Conservation (phyloP, 2,113 vertebrate species). For the Vidua chalybeata region DNA sequence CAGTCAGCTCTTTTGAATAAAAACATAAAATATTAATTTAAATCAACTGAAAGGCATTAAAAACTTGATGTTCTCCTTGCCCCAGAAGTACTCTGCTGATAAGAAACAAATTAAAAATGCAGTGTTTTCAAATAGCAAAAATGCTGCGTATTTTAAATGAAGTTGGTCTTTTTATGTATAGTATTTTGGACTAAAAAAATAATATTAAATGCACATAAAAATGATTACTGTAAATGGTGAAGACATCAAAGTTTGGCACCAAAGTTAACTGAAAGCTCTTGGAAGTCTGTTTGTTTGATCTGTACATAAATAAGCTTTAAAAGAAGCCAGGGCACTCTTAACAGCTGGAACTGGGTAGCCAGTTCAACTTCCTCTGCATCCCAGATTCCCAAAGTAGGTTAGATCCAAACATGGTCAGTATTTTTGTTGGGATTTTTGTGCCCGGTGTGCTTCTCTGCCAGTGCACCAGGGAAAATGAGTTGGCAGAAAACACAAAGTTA, state of each 20-base stretch:
- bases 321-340: not conserved
- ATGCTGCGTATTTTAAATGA: slow-evolving; percentile 22
- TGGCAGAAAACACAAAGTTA: not conserved
- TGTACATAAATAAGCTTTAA: slow-evolving; percentile 37
- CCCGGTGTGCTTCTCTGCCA: not conserved
- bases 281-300: slow-evolving; percentile 54
- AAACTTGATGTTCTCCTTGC: slow-evolving; percentile 45
- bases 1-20: slow-evolving; percentile 24
- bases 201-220: slow-evolving; percentile 47
- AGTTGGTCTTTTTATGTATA: slow-evolving; percentile 48
- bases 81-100: slow-evolving; percentile 56
- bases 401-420: not conserved
- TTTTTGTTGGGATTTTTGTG: not conserved
- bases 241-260: slow-evolving; percentile 44
- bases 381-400: slow-evolving; percentile 22
- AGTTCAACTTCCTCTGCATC: slow-evolving; percentile 1
- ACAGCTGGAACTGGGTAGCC: not conserved
- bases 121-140: slow-evolving; percentile 31
- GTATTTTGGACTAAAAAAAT: not conserved
- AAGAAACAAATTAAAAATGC: slow-evolving; percentile 68
- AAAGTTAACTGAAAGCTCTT: slow-evolving; percentile 42
- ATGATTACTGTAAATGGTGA: slow-evolving; percentile 33
- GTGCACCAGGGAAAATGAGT: not conserved
- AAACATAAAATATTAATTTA: slow-evolving; percentile 60
- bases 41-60: slow-evolving; percentile 47